These are phyloP conservation scores for Rhizomys pruinosus DNA, from an alignment of 2,113 vertebrate genomes.

Conservation along the genomic window DNA sequence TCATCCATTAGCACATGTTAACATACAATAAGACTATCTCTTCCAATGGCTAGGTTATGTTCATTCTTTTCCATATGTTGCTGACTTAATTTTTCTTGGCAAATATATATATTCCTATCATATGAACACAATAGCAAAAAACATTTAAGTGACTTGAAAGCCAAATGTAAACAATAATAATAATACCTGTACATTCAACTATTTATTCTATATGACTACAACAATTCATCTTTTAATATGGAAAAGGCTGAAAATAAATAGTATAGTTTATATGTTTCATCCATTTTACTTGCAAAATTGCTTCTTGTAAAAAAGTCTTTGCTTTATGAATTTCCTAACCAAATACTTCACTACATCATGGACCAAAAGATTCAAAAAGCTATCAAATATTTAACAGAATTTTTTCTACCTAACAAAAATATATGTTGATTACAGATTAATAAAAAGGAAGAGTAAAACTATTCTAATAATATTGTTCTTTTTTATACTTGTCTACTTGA, in stretches of 20 bases:
- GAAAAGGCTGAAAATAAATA: not conserved
- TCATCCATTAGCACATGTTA: conserved; percentile 27
- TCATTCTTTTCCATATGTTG: not conserved
- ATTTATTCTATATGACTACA: not conserved
- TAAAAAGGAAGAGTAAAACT: not conserved
- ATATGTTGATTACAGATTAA: not conserved
- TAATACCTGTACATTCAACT: not conserved
- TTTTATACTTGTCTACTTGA: not conserved
- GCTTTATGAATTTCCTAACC: not conserved
- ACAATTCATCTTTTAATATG: conserved; percentile 19
- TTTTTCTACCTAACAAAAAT: not conserved
- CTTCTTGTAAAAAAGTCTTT: not conserved
- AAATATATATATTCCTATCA: not conserved
- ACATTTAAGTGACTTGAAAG: not conserved
- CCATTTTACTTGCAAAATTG: not conserved
- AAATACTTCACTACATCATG: not conserved
- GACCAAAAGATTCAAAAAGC: not conserved
- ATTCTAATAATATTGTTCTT: not conserved
- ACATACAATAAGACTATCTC: not conserved
- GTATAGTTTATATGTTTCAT: not conserved
- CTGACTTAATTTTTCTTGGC: not conserved
- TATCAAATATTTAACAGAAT: not conserved
- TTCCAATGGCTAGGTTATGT: not conserved
- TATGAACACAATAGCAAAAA: conserved; percentile 1
- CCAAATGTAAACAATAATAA: not conserved